These are phyloP conservation scores for Synergus itoensis DNA, from an alignment of 2,888 invertebrate species.

Conservation along the genomic window DNA sequence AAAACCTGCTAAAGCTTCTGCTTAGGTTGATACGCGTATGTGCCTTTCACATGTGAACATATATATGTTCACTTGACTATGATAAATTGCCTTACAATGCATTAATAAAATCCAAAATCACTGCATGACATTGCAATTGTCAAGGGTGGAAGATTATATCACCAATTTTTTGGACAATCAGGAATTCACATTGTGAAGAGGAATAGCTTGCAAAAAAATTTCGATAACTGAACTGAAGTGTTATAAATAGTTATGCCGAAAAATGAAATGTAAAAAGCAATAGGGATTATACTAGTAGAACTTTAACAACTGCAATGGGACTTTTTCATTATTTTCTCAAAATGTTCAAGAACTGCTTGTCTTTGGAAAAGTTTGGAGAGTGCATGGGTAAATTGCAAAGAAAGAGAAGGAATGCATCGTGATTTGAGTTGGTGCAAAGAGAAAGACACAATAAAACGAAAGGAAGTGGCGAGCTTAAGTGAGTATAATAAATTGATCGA, in stretches of 20 bases:
- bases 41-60: not conserved
- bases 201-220: not conserved
- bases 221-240: not conserved
- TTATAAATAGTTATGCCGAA: not conserved
- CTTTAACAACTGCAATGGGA: too few relatives aligned
- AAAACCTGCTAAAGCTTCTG: not conserved
- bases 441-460: slow-evolving; percentile 51
- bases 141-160: not conserved
- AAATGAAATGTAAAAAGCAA: not conserved
- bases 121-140: not conserved
- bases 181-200: not conserved
- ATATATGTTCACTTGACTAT: not conserved
- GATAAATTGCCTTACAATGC: not conserved
- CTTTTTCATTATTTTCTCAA: too few relatives aligned
- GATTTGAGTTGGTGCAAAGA: slow-evolving; percentile 47
- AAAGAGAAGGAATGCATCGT: not conserved
- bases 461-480: slow-evolving; percentile 59
- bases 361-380: not conserved
- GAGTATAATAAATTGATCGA: slow-evolving; percentile 69
- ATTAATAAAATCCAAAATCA: not conserved
- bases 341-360: not conserved
- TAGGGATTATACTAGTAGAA: not conserved
- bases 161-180: not conserved
- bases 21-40: not conserved
- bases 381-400: not conserved